Percentiles rank a stretch among this genome's conserved stretches.
phyloP scores from a whole-genome alignment of 2,113 vertebrate species.

The Peromyscus leucopus region DNA sequence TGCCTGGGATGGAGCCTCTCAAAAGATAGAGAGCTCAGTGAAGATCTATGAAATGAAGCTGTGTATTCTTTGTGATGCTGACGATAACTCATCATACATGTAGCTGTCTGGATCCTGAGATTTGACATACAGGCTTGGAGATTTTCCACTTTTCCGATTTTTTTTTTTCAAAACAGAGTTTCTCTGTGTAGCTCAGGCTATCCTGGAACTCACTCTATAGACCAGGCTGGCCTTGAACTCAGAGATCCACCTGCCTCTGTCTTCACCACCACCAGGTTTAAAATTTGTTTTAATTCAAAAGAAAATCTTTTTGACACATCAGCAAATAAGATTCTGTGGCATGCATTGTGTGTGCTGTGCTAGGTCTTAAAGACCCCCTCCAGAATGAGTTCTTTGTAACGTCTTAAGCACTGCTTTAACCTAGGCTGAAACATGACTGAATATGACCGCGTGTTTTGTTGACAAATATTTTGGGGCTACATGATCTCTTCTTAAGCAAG shows the following conservation, averaged over 20 bases:
- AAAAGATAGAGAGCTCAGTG: fast-evolving
- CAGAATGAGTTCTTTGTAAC: background rate
- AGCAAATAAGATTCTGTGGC: background rate
- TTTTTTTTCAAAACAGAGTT: background rate
- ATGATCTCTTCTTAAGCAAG: background rate
- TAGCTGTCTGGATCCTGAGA: background rate
- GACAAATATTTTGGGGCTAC: background rate
- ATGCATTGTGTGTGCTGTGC: background rate
- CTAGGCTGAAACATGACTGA: background rate
- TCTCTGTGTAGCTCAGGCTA: background rate
- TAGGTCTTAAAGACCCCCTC: background rate
- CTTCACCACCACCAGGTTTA: background rate
- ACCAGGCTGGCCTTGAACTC: background rate
- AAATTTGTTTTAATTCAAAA: background rate
- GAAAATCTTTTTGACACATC: background rate
- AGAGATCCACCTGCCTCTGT: background rate
- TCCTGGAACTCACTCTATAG: background rate
- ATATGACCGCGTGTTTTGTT: background rate
- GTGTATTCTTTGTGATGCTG: background rate
- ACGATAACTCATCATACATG: background rate
- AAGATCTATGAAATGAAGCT: background rate
- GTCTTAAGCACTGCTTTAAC: background rate
- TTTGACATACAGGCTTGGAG: background rate
- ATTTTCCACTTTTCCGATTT: background rate
- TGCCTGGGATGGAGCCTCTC: fast-evolving